Percentiles rank a stretch among this genome's conserved stretches.
Conservation (phyloP, 2,888 invertebrate species). For the Carcina quercana region DNA sequence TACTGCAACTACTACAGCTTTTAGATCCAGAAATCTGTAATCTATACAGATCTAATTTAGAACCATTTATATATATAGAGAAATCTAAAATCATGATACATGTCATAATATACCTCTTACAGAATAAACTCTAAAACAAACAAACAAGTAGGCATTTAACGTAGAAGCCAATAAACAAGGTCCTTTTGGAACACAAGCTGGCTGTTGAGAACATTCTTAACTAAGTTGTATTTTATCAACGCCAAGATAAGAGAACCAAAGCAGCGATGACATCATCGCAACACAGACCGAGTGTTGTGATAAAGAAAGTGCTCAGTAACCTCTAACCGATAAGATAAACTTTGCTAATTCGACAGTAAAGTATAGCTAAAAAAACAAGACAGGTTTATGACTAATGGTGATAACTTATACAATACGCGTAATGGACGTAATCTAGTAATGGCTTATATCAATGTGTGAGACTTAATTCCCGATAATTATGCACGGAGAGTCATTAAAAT, state of each 20-base stretch:
- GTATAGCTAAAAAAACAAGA: slow-evolving; percentile 8
- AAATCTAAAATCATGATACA: too few species aligned
- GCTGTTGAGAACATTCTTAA: slow-evolving; percentile 54
- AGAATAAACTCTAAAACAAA: too few species aligned
- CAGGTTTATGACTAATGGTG: slow-evolving; percentile 26
- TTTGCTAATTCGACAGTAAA: slow-evolving; percentile 32
- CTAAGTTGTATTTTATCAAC: slow-evolving; percentile 48
- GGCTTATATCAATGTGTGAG: slow-evolving; percentile 25
- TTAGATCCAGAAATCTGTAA: too few species aligned
- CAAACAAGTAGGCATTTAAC: too few species aligned
- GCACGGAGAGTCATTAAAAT: slow-evolving; percentile 19
- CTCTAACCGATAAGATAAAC: slow-evolving; percentile 51
- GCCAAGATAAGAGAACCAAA: slow-evolving; percentile 57
- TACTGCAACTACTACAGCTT: too few species aligned
- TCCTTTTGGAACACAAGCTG: slow-evolving; percentile 2
- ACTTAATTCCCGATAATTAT: slow-evolving; percentile 15
- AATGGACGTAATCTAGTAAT: too few species aligned
- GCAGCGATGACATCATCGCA: slow-evolving; percentile 60
- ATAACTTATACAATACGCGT: too few species aligned
- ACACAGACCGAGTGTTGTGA: slow-evolving; percentile 47
- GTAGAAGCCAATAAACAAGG: too few species aligned
- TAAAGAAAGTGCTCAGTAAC: slow-evolving; percentile 64
- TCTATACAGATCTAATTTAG: too few species aligned
- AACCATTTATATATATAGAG: too few species aligned
- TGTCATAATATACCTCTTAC: too few species aligned